Evolutionary conservation across 2,113 vertebrate genomes (phyloP).

Genomic region (Toxotes chatareus): DNA sequence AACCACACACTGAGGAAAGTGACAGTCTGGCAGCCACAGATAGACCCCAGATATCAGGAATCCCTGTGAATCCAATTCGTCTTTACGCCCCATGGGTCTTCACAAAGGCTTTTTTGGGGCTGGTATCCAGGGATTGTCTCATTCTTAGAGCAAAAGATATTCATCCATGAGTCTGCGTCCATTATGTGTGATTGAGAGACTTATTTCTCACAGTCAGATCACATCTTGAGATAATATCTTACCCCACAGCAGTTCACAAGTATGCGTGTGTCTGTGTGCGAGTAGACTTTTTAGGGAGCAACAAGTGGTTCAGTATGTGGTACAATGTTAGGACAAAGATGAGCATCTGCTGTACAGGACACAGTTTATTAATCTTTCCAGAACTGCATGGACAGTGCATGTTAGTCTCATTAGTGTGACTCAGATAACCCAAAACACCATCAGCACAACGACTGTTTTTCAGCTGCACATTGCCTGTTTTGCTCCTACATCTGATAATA

Average conservation of each 20-base stretch:
- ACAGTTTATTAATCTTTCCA: conserved; percentile 2
- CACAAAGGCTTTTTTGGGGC: conserved; percentile 16
- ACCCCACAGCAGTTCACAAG: not conserved
- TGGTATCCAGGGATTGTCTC: conserved; percentile 28
- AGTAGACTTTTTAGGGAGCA: not conserved
- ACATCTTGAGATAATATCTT: conserved; percentile 32
- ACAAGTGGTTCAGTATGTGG: conserved; percentile 26
- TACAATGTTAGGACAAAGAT: conserved; percentile 8
- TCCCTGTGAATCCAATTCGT: conserved; percentile 44
- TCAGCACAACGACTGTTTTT: conserved; percentile 46
- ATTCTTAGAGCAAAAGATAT: conserved; percentile 21
- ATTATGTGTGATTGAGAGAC: conserved; percentile 23
- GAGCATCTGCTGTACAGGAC: conserved; percentile 21
- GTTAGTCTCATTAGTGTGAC: conserved; percentile 40
- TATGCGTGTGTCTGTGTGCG: not conserved
- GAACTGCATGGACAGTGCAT: conserved; percentile 18
- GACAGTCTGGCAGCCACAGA: conserved; percentile 40
- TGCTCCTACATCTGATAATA: conserved; percentile 2
- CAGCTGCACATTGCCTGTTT: conserved; percentile 47
- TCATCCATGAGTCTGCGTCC: conserved; percentile 10
- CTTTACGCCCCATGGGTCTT: conserved; percentile 15
- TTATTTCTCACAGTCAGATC: conserved; percentile 10
- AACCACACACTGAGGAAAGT: conserved; percentile 40
- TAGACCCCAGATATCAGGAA: conserved; percentile 47
- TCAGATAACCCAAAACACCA: conserved; percentile 49